Conservation (phyloP, 2,888 invertebrate species). For the Hypercompe scribonia region DNA sequence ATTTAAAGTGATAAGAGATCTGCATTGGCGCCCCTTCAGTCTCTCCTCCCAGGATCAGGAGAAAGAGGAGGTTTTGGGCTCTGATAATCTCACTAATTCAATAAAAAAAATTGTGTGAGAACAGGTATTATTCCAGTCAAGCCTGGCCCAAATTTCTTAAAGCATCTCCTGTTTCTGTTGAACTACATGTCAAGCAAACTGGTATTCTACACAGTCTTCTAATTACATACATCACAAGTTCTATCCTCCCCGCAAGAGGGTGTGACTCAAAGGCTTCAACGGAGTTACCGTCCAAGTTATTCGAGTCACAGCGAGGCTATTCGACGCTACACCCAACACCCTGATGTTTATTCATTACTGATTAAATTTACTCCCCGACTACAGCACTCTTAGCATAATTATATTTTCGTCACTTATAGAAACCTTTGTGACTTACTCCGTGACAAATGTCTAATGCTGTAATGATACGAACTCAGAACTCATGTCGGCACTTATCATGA, state of each 20-base stretch:
- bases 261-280: conserved; percentile 39
- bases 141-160: too few relatives aligned
- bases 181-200: background rate
- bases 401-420: conserved; percentile 23
- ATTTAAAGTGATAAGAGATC: too few relatives aligned
- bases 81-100: too few relatives aligned
- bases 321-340: conserved; percentile 22
- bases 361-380: conserved; percentile 41
- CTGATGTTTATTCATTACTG: conserved; percentile 51
- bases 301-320: conserved; percentile 30
- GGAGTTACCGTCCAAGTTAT: conserved; percentile 30
- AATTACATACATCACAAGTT: conserved; percentile 38
- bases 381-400: conserved; percentile 34
- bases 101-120: too few relatives aligned
- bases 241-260: conserved; percentile 25
- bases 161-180: background rate
- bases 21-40: too few relatives aligned
- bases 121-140: background rate
- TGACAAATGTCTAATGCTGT: background rate
- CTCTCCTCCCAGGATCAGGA: too few relatives aligned
- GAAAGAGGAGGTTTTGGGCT: too few relatives aligned
- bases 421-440: conserved; percentile 19
- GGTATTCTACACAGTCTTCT: conserved; percentile 23
- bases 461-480: background rate
- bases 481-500: too few relatives aligned